Percentiles rank a stretch among this genome's conserved stretches.
phyloP scores from a whole-genome alignment of 2,113 vertebrate genomes.

The Leptobrachium leishanense region DNA sequence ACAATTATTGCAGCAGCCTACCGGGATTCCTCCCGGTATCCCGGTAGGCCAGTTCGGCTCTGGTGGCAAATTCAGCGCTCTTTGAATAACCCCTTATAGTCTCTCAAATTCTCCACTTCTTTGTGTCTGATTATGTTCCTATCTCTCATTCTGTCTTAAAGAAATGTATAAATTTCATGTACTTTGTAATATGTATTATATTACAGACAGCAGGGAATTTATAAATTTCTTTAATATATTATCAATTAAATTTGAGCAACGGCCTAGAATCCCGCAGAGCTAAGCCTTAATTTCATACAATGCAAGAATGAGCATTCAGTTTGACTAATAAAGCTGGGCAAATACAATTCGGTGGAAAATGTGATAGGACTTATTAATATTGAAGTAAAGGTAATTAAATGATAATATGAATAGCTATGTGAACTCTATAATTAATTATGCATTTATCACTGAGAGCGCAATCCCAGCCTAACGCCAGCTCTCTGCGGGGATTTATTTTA shows the following conservation, averaged over 20 bases:
- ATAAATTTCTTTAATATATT: conserved; percentile 31
- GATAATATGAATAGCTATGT: conserved; percentile 37
- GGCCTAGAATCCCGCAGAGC: conserved; percentile 31
- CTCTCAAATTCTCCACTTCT: neutral
- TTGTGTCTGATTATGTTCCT: neutral
- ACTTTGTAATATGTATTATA: neutral
- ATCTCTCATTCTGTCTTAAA: conserved; percentile 2
- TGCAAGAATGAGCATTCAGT: conserved; percentile 27
- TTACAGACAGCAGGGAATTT: conserved; percentile 18
- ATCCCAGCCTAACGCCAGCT: conserved; percentile 18
- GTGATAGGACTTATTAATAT: conserved; percentile 43
- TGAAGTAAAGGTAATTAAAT: conserved; percentile 43
- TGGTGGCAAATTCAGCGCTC: no score
- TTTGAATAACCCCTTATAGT: no score
- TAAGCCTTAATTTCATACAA: conserved; percentile 9
- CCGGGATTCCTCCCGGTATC: no score
- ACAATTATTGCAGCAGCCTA: no score
- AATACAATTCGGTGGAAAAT: conserved; percentile 39
- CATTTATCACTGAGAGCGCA: conserved; percentile 27
- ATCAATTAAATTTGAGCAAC: conserved; percentile 42
- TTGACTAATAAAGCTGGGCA: conserved; percentile 40
- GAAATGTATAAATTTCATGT: neutral
- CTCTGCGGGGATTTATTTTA: conserved; percentile 29
- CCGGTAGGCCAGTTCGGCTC: no score
- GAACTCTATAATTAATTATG: conserved; percentile 36